phyloP scores from a whole-genome alignment of 92 coral and sea anemone genomes.

The Micromussa lordhowensis region DNA sequence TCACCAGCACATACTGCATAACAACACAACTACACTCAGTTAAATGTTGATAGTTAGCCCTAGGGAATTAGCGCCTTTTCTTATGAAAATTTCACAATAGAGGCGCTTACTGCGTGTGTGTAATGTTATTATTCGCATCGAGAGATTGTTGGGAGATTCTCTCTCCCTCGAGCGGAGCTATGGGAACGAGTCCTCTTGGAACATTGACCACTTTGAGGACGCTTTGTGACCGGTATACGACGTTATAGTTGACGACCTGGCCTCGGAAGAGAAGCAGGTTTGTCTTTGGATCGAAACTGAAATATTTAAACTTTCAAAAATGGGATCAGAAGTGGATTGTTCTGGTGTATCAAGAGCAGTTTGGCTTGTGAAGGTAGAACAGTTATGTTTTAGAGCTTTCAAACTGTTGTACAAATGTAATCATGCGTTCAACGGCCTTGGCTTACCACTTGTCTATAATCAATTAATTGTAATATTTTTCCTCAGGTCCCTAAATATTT shows the following conservation, averaged over 20 bases:
- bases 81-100: too few relatives aligned
- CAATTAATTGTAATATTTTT: not conserved
- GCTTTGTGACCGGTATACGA: not conserved
- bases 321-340: slow-evolving; percentile 84
- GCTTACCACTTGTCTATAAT: too few relatives aligned
- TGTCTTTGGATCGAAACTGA: not conserved
- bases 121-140: too few relatives aligned
- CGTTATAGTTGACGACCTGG: too few relatives aligned
- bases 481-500: slow-evolving; percentile 87
- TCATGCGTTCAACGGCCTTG: not conserved
- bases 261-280: not conserved
- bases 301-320: not conserved
- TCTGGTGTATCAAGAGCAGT: slow-evolving; percentile 87
- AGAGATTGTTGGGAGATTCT: too few relatives aligned
- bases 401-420: not conserved
- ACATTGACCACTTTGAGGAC: too few relatives aligned
- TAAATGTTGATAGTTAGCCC: too few relatives aligned
- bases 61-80: too few relatives aligned
- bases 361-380: slow-evolving; percentile 92
- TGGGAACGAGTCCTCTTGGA: too few relatives aligned
- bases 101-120: too few relatives aligned
- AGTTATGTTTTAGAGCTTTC: not conserved
- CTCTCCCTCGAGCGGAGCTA: not conserved
- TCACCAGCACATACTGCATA: too few relatives aligned
- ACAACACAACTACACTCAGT: too few relatives aligned